Base-by-base conservation (phyloP, 2,888 invertebrate species). In the Nezara viridula region DNA sequence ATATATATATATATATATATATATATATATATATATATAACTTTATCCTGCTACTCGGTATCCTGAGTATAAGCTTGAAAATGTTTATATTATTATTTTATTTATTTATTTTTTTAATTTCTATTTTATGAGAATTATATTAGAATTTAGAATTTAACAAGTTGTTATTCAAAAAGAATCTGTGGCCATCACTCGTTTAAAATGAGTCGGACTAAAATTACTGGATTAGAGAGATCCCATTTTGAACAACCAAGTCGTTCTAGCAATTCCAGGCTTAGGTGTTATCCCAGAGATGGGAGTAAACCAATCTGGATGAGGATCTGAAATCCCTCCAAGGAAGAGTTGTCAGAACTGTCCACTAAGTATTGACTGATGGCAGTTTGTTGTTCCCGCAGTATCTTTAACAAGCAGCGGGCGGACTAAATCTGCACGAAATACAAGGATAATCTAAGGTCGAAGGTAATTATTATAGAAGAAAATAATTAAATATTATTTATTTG, bases 311-410 rank as follows among this genome's bases (percentile, higher is more conserved):
- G 37, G 37, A 21, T 37, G 19, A 73, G 19, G 19, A 73, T 19
- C 66, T 19, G 66, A 73, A 32, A 73, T 73, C 66, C 32, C 66
- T 73, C 7, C 32, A 37, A 73, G 66, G 66, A 32, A 73, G 66
- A 73, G 32, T 32, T 37, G 66, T 73, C 66, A 73, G 66, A 73
- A 73, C 66, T 73, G 66, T 73, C 66, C 66, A 73, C 66, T 73
- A 73, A 73, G 66, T 73, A 73, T 73, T 73, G 66, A 73, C 66
- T 73, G 66, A 73, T 73, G 66, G 66, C 10, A 73, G 66, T 73
- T 73, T 73, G 66, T 60, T 32, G 66, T 60, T 32, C 27, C 60
- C 60, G 60, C 27, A 60, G 60, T 73, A 32, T 73, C 37, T 32
- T 19, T 21, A 73, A 73, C 32, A 73, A 21, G 32, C 16, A 37